Percentiles rank a stretch among this genome's conserved stretches.
Evolutionary conservation across 2,113 vertebrate species (phyloP).

Genomic region (Perca fluviatilis): DNA sequence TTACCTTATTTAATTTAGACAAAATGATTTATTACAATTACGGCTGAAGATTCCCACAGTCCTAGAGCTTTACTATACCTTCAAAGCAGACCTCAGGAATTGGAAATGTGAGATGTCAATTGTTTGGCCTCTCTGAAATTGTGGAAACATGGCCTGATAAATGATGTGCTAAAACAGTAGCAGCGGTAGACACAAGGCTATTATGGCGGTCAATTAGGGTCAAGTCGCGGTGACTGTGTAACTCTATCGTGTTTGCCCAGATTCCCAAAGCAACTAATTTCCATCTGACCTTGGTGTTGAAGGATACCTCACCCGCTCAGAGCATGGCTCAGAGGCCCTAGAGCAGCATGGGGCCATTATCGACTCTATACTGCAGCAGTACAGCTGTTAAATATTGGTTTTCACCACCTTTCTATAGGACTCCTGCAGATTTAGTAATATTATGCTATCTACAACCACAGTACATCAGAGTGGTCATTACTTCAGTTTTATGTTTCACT

Average conservation of each 20-base stretch:
- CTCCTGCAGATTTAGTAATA: slow-evolving; percentile 49
- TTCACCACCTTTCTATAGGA: slow-evolving; percentile 41
- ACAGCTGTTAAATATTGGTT: slow-evolving; percentile 58
- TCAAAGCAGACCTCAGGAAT: slow-evolving; percentile 35
- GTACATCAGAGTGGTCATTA: slow-evolving; percentile 50
- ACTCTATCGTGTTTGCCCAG: slow-evolving; percentile 2
- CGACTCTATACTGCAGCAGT: slow-evolving; percentile 28
- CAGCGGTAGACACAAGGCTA: background rate
- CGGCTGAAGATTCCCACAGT: slow-evolving; percentile 44
- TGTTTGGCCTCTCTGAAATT: slow-evolving; percentile 38
- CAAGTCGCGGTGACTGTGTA: slow-evolving; percentile 14
- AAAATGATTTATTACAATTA: slow-evolving; percentile 39
- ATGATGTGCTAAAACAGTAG: slow-evolving; percentile 30
- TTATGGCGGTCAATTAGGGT: slow-evolving; percentile 27
- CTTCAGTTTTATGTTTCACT: slow-evolving; percentile 49
- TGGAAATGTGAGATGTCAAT: slow-evolving; percentile 31
- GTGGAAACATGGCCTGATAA: slow-evolving; percentile 4
- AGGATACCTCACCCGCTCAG: slow-evolving; percentile 28
- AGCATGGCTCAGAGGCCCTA: slow-evolving; percentile 33
- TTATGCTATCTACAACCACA: slow-evolving; percentile 36
- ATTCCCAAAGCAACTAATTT: slow-evolving; percentile 38
- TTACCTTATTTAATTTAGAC: slow-evolving; percentile 68
- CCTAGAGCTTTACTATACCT: slow-evolving; percentile 16
- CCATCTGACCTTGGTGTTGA: slow-evolving; percentile 33
- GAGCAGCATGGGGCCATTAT: slow-evolving; percentile 44